Percentiles rank a stretch among this genome's conserved stretches.
These are phyloP conservation scores for Ophion ellenae DNA, from an alignment of 2,888 invertebrate species.

Conservation along the genomic window DNA sequence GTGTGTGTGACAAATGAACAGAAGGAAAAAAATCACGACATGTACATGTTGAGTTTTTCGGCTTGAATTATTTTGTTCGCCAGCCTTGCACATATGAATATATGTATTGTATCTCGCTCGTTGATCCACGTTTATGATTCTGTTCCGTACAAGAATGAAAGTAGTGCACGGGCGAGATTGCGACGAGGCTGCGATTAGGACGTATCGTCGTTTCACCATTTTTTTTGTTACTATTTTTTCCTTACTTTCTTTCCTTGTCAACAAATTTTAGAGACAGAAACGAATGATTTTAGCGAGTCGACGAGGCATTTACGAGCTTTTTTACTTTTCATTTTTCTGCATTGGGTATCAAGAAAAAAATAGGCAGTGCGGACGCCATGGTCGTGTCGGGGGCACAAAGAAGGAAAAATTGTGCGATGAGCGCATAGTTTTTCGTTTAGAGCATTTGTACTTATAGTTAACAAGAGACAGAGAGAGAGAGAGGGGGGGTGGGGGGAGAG, in stretches of 20 bases:
- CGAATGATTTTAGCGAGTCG: slow-evolving; percentile 20
- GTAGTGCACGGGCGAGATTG: slow-evolving; percentile 65
- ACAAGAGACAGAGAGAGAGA: slow-evolving; percentile 19
- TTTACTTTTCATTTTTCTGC: background rate
- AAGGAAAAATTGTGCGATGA: slow-evolving; percentile 32
- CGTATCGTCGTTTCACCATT: slow-evolving; percentile 18
- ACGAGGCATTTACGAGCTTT: slow-evolving; percentile 44
- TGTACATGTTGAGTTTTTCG: background rate
- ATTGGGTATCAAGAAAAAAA: slow-evolving; percentile 11
- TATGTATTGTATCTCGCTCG: slow-evolving; percentile 53
- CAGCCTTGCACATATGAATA: slow-evolving; percentile 2
- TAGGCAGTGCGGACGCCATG: background rate
- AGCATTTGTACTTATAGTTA: slow-evolving; percentile 67
- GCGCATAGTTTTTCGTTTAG: slow-evolving; percentile 45
- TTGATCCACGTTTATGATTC: slow-evolving; percentile 77
- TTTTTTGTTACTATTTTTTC: slow-evolving; percentile 24
- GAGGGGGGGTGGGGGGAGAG: slow-evolving; percentile 2
- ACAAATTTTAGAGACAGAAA: slow-evolving; percentile 66
- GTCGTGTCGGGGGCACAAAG: slow-evolving; percentile 1
- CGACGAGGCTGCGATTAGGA: slow-evolving; percentile 66
- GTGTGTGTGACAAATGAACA: background rate
- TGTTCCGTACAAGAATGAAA: slow-evolving; percentile 71
- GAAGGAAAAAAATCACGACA: slow-evolving; percentile 10
- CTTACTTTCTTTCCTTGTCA: slow-evolving; percentile 63
- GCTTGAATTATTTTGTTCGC: slow-evolving; percentile 4